phyloP scores from a whole-genome alignment of 2,797 vertebrate species.

The Halcyon smyrnensis region DNA sequence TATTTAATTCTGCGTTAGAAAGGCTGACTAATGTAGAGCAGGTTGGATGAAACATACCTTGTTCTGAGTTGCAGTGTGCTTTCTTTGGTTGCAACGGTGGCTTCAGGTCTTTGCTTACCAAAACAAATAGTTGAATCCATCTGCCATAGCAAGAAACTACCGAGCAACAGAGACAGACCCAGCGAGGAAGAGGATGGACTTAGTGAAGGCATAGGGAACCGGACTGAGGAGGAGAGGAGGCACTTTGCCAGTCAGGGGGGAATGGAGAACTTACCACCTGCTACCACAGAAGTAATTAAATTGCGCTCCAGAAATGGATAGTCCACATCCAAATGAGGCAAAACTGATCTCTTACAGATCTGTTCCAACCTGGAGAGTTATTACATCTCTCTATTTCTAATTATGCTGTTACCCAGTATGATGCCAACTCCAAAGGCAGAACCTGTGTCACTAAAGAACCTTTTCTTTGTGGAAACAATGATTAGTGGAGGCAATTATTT shows the following conservation, averaged over 20 bases:
- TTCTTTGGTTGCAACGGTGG: background rate
- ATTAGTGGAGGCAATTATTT: slow-evolving; percentile 49
- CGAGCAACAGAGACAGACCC: background rate
- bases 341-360: slow-evolving; percentile 50
- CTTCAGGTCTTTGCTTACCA: background rate
- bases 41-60: background rate
- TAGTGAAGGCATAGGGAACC: background rate
- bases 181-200: background rate
- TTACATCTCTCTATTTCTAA: slow-evolving; percentile 67
- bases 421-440: slow-evolving; percentile 71
- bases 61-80: background rate
- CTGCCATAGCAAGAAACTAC: background rate
- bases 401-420: slow-evolving; percentile 58
- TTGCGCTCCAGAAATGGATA: slow-evolving; percentile 59
- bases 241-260: slow-evolving; percentile 26
- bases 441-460: slow-evolving; percentile 52
- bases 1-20: background rate
- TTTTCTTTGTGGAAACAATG: slow-evolving; percentile 31
- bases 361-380: slow-evolving; percentile 62
- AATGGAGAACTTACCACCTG: slow-evolving; percentile 49
- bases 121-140: background rate
- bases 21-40: background rate
- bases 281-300: slow-evolving; percentile 61
- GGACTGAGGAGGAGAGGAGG: background rate
- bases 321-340: slow-evolving; percentile 61